Evolutionary conservation across 1,140 invertebrate genomes (phyloP).

Genomic region (Uloborus diversus): DNA sequence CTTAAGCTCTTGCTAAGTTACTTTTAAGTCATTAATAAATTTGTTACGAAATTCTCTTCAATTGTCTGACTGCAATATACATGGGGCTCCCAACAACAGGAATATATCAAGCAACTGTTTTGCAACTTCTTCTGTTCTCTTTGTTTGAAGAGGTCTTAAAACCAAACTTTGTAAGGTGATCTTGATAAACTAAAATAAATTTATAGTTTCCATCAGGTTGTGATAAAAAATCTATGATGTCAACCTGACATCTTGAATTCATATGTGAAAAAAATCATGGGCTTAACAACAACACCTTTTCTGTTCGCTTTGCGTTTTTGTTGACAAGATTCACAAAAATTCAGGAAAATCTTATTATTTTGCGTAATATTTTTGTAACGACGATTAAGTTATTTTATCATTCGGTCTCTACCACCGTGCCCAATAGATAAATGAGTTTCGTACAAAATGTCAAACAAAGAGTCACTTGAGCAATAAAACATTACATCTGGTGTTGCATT

Average conservation of each 20-base stretch:
- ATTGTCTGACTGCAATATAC: slow-evolving; percentile 8
- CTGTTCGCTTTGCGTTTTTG: not conserved
- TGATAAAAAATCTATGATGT: slow-evolving; percentile 9
- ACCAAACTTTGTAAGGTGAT: slow-evolving; percentile 12
- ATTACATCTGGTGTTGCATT: slow-evolving; percentile 28
- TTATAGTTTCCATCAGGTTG: slow-evolving; percentile 19
- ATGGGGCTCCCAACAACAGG: not conserved
- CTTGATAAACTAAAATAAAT: slow-evolving; percentile 10
- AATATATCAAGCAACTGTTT: not conserved
- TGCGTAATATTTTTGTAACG: slow-evolving; percentile 20
- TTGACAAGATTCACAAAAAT: slow-evolving; percentile 8
- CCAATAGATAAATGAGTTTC: slow-evolving; percentile 25
- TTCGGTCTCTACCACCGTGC: not conserved
- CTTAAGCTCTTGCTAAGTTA: no score
- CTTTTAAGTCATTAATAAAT: no score
- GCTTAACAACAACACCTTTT: not conserved
- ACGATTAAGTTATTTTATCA: slow-evolving; percentile 28
- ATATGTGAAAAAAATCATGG: not conserved
- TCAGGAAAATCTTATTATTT: slow-evolving; percentile 11
- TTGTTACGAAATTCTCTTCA: no score
- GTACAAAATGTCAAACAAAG: slow-evolving; percentile 27
- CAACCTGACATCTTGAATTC: no score
- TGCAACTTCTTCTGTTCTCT: slow-evolving; percentile 7
- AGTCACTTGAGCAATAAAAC: slow-evolving; percentile 27
- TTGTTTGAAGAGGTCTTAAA: slow-evolving; percentile 20